Conservation (phyloP, 2,113 vertebrate species). For the Caloenas nicobarica region DNA sequence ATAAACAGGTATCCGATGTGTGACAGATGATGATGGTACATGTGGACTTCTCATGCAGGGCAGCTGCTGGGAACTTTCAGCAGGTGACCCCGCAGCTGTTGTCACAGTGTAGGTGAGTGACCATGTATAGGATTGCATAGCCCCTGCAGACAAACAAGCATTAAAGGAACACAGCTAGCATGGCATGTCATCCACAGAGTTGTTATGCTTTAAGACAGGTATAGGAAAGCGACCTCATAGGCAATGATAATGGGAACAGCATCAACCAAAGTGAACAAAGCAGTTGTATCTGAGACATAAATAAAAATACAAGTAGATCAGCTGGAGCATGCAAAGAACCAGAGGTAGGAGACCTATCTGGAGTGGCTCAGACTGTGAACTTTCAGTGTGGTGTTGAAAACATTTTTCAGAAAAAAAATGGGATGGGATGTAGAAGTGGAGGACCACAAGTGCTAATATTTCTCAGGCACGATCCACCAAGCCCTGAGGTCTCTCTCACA, state of each 20-base stretch:
- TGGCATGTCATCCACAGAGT: not conserved
- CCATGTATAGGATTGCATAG: constrained; percentile 99
- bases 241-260: not conserved
- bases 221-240: not conserved
- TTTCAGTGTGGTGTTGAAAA: not conserved
- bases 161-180: not conserved
- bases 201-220: not conserved
- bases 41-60: constrained; percentile 92
- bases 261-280: not conserved
- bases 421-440: not conserved
- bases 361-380: not conserved
- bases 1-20: constrained; percentile 94
- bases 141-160: constrained; percentile 80
- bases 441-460: not conserved
- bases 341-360: not conserved
- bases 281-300: not conserved
- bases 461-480: not conserved
- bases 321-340: not conserved
- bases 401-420: not conserved
- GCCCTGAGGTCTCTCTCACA: not conserved
- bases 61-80: constrained; percentile 89
- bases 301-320: not conserved
- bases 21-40: constrained; percentile 82
- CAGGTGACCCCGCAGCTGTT: constrained; percentile 87
- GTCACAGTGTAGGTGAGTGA: constrained; percentile 99